phyloP scores from a whole-genome alignment of 2,888 invertebrate genomes.

The Sarcophaga caerulescens region DNA sequence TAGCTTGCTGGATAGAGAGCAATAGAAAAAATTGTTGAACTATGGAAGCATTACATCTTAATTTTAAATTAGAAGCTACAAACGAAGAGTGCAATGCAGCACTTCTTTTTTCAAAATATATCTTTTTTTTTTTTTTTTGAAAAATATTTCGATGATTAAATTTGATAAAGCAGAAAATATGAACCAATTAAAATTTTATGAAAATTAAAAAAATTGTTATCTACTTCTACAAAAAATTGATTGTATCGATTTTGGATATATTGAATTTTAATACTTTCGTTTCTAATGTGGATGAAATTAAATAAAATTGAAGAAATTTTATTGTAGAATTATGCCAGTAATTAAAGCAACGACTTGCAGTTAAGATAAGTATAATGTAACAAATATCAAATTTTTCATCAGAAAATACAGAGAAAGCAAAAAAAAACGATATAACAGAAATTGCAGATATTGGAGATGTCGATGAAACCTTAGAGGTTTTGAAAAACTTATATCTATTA shows the following conservation, averaged over 20 bases:
- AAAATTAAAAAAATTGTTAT: conserved; percentile 12
- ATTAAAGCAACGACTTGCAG: too few relatives aligned
- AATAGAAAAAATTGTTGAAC: conserved; percentile 5
- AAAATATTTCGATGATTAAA: not conserved
- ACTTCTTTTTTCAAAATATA: not conserved
- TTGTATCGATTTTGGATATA: conserved; percentile 10
- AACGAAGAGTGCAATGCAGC: not conserved
- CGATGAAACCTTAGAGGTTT: not conserved
- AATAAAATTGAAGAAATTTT: not conserved
- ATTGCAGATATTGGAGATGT: not conserved
- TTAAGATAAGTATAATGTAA: not conserved
- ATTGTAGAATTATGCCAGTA: too few relatives aligned
- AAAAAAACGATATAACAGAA: not conserved
- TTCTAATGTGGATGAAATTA: not conserved
- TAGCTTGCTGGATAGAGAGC: conserved; percentile 7
- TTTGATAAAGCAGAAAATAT: conserved; percentile 6
- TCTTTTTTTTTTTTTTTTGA: too few relatives aligned
- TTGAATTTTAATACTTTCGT: not conserved
- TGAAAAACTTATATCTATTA: not conserved
- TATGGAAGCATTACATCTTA: conserved; percentile 4
- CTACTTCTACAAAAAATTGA: conserved; percentile 14
- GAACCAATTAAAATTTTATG: not conserved
- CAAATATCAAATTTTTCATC: conserved; percentile 5
- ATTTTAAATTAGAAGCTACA: conserved; percentile 4
- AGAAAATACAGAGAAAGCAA: not conserved